Evolutionary conservation across 53 echinoderm and acorn worm species (phyloP).

Genomic region (Hippasteria phrygiana): DNA sequence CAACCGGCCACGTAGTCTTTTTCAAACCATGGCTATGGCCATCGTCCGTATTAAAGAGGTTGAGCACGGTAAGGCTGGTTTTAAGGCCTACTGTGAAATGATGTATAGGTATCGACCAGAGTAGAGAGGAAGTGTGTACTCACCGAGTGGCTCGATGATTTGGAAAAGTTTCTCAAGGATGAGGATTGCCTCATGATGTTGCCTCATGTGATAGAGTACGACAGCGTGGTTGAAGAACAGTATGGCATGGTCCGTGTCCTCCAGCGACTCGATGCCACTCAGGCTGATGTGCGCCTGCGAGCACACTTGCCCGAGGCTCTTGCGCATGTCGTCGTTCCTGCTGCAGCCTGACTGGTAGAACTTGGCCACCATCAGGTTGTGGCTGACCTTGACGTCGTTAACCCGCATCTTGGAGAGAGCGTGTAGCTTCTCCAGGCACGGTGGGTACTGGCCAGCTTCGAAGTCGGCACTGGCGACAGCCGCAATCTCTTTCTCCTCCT

Average conservation of each 20-base stretch:
- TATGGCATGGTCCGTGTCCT: conserved; percentile 92
- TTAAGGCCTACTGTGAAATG: too few species aligned
- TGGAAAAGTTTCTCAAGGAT: conserved; percentile 96
- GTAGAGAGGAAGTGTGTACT: background rate
- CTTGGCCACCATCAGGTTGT: conserved; percentile 82
- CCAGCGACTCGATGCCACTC: conserved; percentile 68
- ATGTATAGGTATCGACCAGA: too few species aligned
- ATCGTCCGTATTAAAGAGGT: too few species aligned
- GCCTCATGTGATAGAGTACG: conserved; percentile 85
- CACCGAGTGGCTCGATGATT: conserved; percentile 95
- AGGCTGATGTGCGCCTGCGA: conserved; percentile 54
- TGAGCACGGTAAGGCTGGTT: too few species aligned
- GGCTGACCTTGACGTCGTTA: conserved; percentile 81
- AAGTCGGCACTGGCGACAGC: conserved; percentile 79
- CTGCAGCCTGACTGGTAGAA: conserved; percentile 92
- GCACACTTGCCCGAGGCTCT: conserved; percentile 83
- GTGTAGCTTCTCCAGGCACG: conserved; percentile 88
- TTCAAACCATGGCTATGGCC: too few species aligned
- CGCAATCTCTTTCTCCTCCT: conserved; percentile 88
- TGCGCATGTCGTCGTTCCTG: conserved; percentile 83
- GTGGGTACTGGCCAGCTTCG: conserved; percentile 78
- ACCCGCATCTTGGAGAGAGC: conserved; percentile 69
- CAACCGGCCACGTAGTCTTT: too few species aligned
- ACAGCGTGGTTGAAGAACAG: conserved; percentile 96
- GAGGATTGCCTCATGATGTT: conserved; percentile 84